These are phyloP conservation scores for Solea solea DNA, from an alignment of 2,113 vertebrate genomes.

Conservation along the genomic window DNA sequence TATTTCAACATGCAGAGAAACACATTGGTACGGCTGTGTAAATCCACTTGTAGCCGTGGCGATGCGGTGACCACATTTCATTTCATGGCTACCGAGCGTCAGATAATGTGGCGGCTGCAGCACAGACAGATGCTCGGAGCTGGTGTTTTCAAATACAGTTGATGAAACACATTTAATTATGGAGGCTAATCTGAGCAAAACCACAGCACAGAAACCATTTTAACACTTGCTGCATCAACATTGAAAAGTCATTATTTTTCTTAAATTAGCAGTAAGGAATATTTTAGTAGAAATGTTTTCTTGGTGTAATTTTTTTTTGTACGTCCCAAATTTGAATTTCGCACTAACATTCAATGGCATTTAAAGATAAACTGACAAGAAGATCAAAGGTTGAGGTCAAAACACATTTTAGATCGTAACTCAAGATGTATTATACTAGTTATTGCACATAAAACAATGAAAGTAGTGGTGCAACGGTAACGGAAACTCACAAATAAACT, in stretches of 20 bases:
- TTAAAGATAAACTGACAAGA: too few relatives aligned
- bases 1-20: not conserved
- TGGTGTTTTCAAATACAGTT: not conserved
- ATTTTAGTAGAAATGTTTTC: not conserved
- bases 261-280: not conserved
- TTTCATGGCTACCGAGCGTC: too few relatives aligned
- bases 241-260: not conserved
- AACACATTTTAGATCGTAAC: too few relatives aligned
- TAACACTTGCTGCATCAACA: not conserved
- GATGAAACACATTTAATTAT: slow-evolving; percentile 27
- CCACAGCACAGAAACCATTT: not conserved
- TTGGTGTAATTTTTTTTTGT: too few relatives aligned
- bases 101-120: slow-evolving; percentile 11
- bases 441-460: too few relatives aligned
- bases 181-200: not conserved
- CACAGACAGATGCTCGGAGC: not conserved
- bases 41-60: not conserved
- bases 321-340: too few relatives aligned
- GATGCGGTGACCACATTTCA: too few relatives aligned
- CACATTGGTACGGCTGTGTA: not conserved
- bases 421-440: too few relatives aligned
- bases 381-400: too few relatives aligned
- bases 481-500: too few relatives aligned
- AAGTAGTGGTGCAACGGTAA: too few relatives aligned
- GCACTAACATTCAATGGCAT: too few relatives aligned